A percentile compares a stretch with the other conserved stretches of the same genome.
These are phyloP conservation scores for Cabera pusaria DNA, from an alignment of 2,888 invertebrate species.

Conservation along the genomic window DNA sequence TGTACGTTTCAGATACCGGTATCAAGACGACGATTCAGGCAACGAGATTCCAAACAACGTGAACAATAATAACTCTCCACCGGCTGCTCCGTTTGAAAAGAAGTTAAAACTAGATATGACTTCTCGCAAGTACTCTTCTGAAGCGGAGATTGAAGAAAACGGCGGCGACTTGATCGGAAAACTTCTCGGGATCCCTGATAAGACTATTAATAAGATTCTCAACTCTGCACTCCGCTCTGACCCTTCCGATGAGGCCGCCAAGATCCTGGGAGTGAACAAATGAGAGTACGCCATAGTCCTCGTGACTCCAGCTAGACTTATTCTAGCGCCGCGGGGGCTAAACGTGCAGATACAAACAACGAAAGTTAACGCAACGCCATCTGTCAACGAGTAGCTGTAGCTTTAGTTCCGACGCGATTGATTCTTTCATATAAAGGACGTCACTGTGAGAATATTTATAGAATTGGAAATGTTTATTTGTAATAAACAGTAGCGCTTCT, in stretches of 20 bases:
- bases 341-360: conserved; percentile 45
- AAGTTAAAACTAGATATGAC: conserved; percentile 76
- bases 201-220: conserved; percentile 92
- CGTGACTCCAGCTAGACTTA: conserved; percentile 74
- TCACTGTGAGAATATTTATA: conserved; percentile 7
- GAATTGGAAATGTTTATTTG: conserved; percentile 7
- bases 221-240: conserved; percentile 80
- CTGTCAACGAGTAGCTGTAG: conserved; percentile 42
- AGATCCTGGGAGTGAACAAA: conserved; percentile 92
- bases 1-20: conserved; percentile 55
- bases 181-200: conserved; percentile 93
- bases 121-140: conserved; percentile 75
- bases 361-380: conserved; percentile 49
- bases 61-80: conserved; percentile 82
- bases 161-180: conserved; percentile 93
- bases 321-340: conserved; percentile 76
- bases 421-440: background rate
- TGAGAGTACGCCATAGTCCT: conserved; percentile 82
- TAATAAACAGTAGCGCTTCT: conserved; percentile 14
- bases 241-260: conserved; percentile 89
- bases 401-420: conserved; percentile 15
- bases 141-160: conserved; percentile 80
- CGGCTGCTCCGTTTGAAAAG: conserved; percentile 80
- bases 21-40: conserved; percentile 74
- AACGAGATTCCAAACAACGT: conserved; percentile 75